A percentile compares a stretch with the other conserved stretches of the same genome.
Evolutionary conservation across 2,888 invertebrate species (phyloP).

Genomic region (Trileptium ribeirensis): DNA sequence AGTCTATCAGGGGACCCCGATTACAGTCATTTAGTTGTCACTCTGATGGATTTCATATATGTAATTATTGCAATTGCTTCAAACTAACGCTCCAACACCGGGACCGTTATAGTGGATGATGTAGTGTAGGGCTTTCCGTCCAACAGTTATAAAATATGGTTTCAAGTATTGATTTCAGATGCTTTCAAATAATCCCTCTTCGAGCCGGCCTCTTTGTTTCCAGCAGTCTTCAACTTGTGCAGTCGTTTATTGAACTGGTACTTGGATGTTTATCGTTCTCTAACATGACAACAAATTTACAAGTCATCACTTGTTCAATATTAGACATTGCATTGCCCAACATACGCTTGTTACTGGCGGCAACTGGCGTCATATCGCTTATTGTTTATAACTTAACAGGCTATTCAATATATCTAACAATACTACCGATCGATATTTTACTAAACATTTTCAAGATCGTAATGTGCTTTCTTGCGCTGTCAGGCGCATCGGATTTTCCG

Average conservation of each 20-base stretch:
- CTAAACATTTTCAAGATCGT: not conserved
- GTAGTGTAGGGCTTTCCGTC: too few relatives aligned
- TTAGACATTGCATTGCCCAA: not conserved
- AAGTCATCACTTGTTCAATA: not conserved
- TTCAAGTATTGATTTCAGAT: not conserved
- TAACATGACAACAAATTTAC: not conserved
- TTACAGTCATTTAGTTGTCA: too few relatives aligned
- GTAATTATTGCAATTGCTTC: too few relatives aligned
- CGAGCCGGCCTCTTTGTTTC: not conserved
- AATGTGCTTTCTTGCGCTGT: not conserved
- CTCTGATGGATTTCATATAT: too few relatives aligned
- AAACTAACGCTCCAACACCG: too few relatives aligned
- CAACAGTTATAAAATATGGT: too few relatives aligned
- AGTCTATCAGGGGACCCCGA: too few relatives aligned
- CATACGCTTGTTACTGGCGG: not conserved
- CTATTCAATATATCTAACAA: not conserved
- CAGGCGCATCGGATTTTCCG: not conserved
- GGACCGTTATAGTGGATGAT: too few relatives aligned
- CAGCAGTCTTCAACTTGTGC: not conserved
- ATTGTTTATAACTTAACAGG: not conserved
- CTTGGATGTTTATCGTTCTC: not conserved
- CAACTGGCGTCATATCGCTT: not conserved
- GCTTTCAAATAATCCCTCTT: not conserved
- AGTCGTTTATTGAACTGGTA: not conserved
- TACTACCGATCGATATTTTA: not conserved